Percentiles rank a stretch among this genome's conserved stretches.
Evolutionary conservation across 2,888 invertebrate genomes (phyloP).

Genomic region (Drosophila lutescens): DNA sequence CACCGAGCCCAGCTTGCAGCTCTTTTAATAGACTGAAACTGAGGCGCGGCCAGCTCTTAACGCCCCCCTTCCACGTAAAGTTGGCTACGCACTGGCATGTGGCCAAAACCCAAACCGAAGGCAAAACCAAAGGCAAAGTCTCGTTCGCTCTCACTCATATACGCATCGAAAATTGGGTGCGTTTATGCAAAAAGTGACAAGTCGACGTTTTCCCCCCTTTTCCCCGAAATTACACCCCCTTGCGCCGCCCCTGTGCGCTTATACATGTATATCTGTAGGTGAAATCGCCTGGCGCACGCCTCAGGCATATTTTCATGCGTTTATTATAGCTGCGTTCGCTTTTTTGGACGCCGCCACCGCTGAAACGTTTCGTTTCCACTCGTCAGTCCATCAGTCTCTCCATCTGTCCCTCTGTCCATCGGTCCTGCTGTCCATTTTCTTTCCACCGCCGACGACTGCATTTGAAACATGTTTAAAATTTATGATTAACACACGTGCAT

Average conservation of each 20-base stretch:
- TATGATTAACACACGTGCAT: constrained; percentile 77
- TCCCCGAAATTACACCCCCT: constrained; percentile 10
- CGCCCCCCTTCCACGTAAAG: not conserved
- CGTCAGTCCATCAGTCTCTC: constrained; percentile 16
- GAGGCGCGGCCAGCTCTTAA: constrained; percentile 63
- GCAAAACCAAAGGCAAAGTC: constrained; percentile 17
- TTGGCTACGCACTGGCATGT: constrained; percentile 72
- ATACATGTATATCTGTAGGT: constrained; percentile 48
- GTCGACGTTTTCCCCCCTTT: constrained; percentile 34
- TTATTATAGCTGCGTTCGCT: constrained; percentile 65
- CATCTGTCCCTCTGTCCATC: constrained; percentile 3
- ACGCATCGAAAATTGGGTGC: constrained; percentile 77
- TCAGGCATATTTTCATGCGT: constrained; percentile 77
- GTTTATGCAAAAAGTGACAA: constrained; percentile 78
- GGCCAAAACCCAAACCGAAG: constrained; percentile 36
- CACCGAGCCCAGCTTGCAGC: constrained; percentile 42
- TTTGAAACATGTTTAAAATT: constrained; percentile 79
- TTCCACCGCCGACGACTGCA: constrained; percentile 53
- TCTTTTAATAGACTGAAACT: constrained; percentile 58
- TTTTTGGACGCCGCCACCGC: constrained; percentile 56
- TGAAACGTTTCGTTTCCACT: constrained; percentile 34
- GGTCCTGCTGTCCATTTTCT: not conserved
- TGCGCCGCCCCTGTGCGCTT: constrained; percentile 1
- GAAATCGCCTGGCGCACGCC: constrained; percentile 80
- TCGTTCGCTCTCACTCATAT: constrained; percentile 29